Conservation (phyloP, 2,113 vertebrate genomes). For the Mormyrus iriodes region DNA sequence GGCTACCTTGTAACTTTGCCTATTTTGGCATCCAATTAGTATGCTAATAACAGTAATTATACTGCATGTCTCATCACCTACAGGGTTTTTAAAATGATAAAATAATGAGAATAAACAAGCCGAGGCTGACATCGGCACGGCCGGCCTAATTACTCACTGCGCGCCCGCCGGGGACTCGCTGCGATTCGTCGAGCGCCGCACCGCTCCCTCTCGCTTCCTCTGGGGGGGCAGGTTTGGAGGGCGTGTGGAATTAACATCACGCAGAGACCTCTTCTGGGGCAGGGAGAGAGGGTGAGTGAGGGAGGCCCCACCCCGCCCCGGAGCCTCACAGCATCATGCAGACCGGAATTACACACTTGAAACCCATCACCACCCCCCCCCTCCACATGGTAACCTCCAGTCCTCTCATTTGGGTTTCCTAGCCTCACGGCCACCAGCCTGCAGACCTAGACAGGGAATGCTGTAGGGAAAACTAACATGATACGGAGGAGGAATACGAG, state of each 20-base stretch:
- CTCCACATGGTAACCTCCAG: background rate
- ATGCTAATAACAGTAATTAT: slow-evolving; percentile 92
- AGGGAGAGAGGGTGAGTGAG: background rate
- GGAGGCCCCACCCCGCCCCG: background rate
- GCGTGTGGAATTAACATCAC: slow-evolving; percentile 9
- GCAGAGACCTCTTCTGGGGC: background rate
- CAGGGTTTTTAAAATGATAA: slow-evolving; percentile 88
- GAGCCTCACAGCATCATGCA: background rate
- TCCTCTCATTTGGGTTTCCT: background rate
- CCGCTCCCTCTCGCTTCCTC: slow-evolving; percentile 63
- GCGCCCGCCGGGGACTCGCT: slow-evolving; percentile 73
- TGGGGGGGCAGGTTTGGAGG: slow-evolving; percentile 26
- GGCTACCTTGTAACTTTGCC: slow-evolving; percentile 80
- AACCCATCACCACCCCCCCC: background rate
- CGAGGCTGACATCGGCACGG: slow-evolving; percentile 78
- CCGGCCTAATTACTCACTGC: slow-evolving; percentile 82
- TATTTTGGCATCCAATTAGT: slow-evolving; percentile 87
- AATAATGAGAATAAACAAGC: slow-evolving; percentile 91
- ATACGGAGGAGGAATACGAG: background rate
- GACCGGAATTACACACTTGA: background rate
- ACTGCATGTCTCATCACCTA: slow-evolving; percentile 82
- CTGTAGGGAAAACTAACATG: background rate
- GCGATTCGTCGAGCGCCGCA: slow-evolving; percentile 61
- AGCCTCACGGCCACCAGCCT: background rate
- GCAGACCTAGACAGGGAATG: background rate